Base-by-base conservation (phyloP, 2,888 invertebrate genomes). In the Nemoura dubitans region DNA sequence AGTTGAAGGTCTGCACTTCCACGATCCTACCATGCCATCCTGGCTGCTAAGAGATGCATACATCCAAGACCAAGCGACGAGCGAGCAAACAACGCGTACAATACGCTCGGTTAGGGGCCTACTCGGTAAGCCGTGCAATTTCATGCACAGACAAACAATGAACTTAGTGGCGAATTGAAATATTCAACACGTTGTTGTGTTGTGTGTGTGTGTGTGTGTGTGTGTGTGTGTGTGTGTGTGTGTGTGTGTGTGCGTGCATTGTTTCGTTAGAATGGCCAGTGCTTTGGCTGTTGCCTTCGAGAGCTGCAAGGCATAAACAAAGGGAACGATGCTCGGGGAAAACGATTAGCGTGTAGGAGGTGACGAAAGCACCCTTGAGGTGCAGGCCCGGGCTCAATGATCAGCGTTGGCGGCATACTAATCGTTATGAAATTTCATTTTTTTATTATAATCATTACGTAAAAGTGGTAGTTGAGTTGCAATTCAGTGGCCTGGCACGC, bases 131-230 rank as follows among this genome's bases (percentile, higher is more conserved):
- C 59, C 59, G 21, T 59, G 59, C 59, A 78, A 78, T 78, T 78
- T 78, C 78, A 78, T 78, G 78, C 78, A 16, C 78, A 26, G 78
- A 78, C 28, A 78, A 78, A 78, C 78, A 59, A 59, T 59, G 59
- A 59, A 59, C 59, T 59, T 59, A 59, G 59, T 59, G 59, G 59
- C 59, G 59, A 21, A 59, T 59, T 59, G 59, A 59, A 59, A 59
- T 59, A 59, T 59, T 59, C 59, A 59, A 59, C 59, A 59, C 59
- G 59, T 59, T 59, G 59, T 59, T 59, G 59, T 59, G 59, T 21
- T 3, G 21, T 59, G 21, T 10, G 3, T 3, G 5, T 36, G 36
- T 36, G n/a, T 36, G 36, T 36, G 10, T 36, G 36, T 36, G 36
- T 36, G 36, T 36, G 36, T 36, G 21, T 59, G 59, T 36, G 36